Base-by-base conservation (phyloP, 2,113 vertebrate species). In the Vulpes vulpes region DNA sequence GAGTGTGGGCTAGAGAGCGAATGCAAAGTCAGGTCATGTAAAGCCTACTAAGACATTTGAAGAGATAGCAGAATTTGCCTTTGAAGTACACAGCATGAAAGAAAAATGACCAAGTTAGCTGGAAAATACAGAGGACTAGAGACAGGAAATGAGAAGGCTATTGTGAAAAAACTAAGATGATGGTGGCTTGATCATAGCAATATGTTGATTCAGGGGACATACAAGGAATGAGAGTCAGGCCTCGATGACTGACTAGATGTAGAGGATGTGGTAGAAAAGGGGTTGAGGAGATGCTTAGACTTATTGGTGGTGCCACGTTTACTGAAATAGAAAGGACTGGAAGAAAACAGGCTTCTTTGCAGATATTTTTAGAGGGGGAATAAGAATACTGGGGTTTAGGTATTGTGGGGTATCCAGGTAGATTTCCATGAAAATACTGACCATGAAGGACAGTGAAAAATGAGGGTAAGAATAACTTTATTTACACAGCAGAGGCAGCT, bases 381-480 rank as follows among this genome's bases (percentile, higher is more conserved):
- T 87, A 95, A 92, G 64, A 32, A 85, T 64, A 78, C 7, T 43
- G 4, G 38, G 19, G 10, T 62, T 97, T 89, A 85, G 59, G 71
- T 79, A 93, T 67, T 78, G 6, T 43, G 11, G 8, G 35, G 30
- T 69, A 80, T 30, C 89, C 20, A 85, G 27, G 32, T 35, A 87
- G 65, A 82, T 65, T 65, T 93, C n/a, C 88, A 67, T 12, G 25
- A 91, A 84, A 94, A 92, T 76, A 74, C 3, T 95, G 16, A 79
- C 85, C 59, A 84, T 88, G 10, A 94, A 94, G 80, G 51, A 62
- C 32, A 80, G 81, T 79, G 59, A 96, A 90, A 19, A 19, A 96
- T 93, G 59, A 91, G 8, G n/a, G 32, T 84, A 83, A 94, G 25
- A 82, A 92, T 94, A 90, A 94, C 90, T 94, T 82, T 95, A 86